These are phyloP conservation scores for Trichomycterus rosablanca DNA, from an alignment of 2,113 vertebrate species.

Conservation along the genomic window DNA sequence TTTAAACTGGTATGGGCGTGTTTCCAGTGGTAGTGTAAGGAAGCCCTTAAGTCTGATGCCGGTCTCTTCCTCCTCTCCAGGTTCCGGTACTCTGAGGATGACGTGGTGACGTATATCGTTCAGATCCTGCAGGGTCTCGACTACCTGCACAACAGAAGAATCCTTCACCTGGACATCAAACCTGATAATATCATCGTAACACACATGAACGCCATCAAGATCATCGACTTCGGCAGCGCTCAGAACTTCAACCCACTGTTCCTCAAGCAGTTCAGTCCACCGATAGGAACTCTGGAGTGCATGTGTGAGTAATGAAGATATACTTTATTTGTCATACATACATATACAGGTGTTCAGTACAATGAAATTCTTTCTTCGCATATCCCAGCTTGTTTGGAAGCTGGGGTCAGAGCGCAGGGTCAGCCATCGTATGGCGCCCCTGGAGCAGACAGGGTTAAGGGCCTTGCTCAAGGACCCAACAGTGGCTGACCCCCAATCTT, in stretches of 20 bases:
- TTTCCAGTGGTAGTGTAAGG: too few species aligned
- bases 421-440: too few species aligned
- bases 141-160: slow-evolving; percentile 82
- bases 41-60: background rate
- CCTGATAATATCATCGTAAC: slow-evolving; percentile 89
- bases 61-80: slow-evolving; percentile 55
- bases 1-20: too few species aligned
- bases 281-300: slow-evolving; percentile 86
- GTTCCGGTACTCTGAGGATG: slow-evolving; percentile 95
- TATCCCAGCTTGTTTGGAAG: too few species aligned
- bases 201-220: slow-evolving; percentile 84
- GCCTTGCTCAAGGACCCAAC: too few species aligned
- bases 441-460: too few species aligned
- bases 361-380: too few species aligned
- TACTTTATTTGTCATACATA: too few species aligned
- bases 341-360: too few species aligned
- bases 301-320: slow-evolving; percentile 82
- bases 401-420: too few species aligned
- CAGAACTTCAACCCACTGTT: slow-evolving; percentile 90
- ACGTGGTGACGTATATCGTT: slow-evolving; percentile 83
- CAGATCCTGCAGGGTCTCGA: slow-evolving; percentile 93
- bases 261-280: slow-evolving; percentile 80
- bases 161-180: slow-evolving; percentile 94
- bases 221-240: slow-evolving; percentile 92
- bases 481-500: too few species aligned